Conservation (phyloP, 2,797 vertebrate species). For the Sciurus vulgaris region DNA sequence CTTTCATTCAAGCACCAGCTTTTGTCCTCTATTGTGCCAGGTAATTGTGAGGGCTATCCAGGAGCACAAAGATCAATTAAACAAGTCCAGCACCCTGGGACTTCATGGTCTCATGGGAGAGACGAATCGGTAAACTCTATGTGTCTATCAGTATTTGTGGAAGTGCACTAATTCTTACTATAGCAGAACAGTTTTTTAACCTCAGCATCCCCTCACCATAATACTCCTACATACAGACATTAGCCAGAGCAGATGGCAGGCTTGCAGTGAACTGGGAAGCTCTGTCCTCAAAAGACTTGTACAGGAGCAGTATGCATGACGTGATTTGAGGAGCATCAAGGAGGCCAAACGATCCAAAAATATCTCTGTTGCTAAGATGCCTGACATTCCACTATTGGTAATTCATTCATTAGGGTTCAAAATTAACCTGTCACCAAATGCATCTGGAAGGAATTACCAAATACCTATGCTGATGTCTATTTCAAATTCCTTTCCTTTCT, state of each 20-base stretch:
- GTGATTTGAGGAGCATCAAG: slow-evolving; percentile 10
- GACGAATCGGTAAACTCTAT: not conserved
- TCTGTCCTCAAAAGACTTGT: slow-evolving; percentile 59
- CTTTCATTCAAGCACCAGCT: not conserved
- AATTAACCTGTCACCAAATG: slow-evolving; percentile 36
- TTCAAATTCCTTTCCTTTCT: not conserved
- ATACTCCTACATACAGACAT: not conserved
- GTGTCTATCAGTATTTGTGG: not conserved
- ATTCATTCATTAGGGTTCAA: slow-evolving; percentile 51
- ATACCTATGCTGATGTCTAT: not conserved
- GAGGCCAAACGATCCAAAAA: slow-evolving; percentile 50
- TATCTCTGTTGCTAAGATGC: slow-evolving; percentile 68
- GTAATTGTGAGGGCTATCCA: not conserved
- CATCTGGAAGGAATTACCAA: slow-evolving; percentile 2
- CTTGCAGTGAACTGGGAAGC: not conserved
- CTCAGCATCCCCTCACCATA: not conserved
- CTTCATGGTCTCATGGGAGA: not conserved
- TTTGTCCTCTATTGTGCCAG: not conserved
- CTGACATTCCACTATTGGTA: not conserved
- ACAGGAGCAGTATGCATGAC: not conserved
- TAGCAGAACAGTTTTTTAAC: not conserved
- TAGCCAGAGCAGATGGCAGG: not conserved
- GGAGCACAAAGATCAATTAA: slow-evolving; percentile 42
- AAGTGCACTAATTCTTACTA: slow-evolving; percentile 43
- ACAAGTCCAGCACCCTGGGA: not conserved